Evolutionary conservation across 2,113 vertebrate genomes (phyloP).

Genomic region (Gnathonemus echidnorhynchus): DNA sequence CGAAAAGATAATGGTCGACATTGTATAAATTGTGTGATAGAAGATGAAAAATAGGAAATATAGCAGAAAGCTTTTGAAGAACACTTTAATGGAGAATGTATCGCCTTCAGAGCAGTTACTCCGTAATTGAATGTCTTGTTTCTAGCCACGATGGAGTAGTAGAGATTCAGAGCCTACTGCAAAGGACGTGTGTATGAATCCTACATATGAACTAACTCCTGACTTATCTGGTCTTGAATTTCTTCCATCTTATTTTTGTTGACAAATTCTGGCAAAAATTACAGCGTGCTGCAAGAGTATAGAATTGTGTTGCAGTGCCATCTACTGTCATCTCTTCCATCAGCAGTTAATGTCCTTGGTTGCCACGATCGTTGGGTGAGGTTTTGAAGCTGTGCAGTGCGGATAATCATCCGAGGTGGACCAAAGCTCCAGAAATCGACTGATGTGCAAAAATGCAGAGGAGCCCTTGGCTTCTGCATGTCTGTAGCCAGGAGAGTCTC

Average conservation of each 20-base stretch:
- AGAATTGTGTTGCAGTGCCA: constrained; percentile 7
- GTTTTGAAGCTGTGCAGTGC: not conserved
- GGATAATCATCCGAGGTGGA: not conserved
- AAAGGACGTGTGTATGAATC: not conserved
- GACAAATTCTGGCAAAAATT: not conserved
- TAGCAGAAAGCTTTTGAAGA: not conserved
- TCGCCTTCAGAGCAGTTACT: not conserved
- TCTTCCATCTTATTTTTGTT: not conserved
- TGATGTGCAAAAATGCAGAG: not conserved
- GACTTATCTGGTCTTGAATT: not conserved
- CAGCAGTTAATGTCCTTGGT: not conserved
- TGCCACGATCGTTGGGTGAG: not conserved
- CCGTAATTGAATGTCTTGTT: not conserved
- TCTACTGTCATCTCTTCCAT: not conserved
- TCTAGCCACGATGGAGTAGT: not conserved
- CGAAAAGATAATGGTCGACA: not conserved
- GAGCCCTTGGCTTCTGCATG: not conserved
- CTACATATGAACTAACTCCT: not conserved
- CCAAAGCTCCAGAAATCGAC: not conserved
- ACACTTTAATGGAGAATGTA: not conserved
- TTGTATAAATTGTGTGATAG: not conserved
- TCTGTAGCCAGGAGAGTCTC: not conserved
- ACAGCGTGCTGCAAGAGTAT: not conserved
- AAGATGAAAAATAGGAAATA: not conserved
- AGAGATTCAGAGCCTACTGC: not conserved